A percentile compares a stretch with the other conserved stretches of the same genome.
Conservation (phyloP, 2,888 invertebrate genomes). For the Ashinkailepas kermadecensis region DNA sequence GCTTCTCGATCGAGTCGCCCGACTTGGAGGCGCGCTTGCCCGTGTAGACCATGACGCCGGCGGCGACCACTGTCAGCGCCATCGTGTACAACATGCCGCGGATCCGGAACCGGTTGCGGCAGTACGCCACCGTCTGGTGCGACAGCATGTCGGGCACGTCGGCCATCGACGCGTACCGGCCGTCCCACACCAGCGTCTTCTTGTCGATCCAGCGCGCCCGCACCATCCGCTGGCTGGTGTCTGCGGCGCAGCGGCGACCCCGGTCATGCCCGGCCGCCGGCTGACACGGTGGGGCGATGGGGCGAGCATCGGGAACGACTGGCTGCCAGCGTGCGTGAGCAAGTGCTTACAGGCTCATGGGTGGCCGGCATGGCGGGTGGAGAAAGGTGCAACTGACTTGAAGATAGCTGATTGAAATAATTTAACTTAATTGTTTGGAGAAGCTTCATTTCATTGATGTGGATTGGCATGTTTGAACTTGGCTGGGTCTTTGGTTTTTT, state of each 20-base stretch:
- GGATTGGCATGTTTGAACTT: no score
- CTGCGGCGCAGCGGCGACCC: not conserved
- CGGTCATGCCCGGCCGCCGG: no score
- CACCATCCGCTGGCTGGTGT: slow-evolving; percentile 9
- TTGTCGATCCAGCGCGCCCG: not conserved
- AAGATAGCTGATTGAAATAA: no score
- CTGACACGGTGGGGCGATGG: no score
- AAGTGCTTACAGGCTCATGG: no score
- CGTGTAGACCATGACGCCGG: not conserved
- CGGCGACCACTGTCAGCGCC: not conserved
- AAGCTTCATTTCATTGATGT: no score
- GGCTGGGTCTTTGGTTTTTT: no score
- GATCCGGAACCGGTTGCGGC: slow-evolving; percentile 15
- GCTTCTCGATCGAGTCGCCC: not conserved
- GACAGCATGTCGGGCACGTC: not conserved
- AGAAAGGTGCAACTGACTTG: no score
- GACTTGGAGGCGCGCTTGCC: slow-evolving; percentile 4
- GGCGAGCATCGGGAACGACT: no score
- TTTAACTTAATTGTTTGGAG: no score
- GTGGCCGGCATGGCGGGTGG: no score
- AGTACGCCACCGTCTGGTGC: not conserved
- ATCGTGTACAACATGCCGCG: not conserved
- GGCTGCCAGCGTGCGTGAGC: no score
- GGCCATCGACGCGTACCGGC: not conserved
- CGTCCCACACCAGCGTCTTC: not conserved